Base-by-base conservation (phyloP, 35 echinoderm and acorn worm genomes). In the Heliocidaris erythrogramma region DNA sequence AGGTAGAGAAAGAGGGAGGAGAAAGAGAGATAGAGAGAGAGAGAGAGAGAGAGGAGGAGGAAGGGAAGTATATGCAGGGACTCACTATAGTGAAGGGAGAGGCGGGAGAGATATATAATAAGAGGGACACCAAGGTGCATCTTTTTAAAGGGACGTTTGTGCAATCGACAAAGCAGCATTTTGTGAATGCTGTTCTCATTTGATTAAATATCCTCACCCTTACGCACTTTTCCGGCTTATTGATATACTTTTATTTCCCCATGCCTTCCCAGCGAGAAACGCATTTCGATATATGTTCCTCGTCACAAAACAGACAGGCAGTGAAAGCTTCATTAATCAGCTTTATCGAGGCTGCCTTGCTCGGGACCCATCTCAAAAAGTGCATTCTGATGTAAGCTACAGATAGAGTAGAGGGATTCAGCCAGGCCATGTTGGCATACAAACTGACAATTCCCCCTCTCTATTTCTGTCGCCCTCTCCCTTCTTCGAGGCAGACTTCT, bases 321-420 rank as follows among this genome's bases (percentile, higher is more conserved):
- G 87, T 89, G 87, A 89, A 89, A 89, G 87, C 87, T 89, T 89
- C 87, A 89, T 89, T 89, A 89, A 89, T 89, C 87, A 89, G 87
- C 17, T 89, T 89, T 89, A 89, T 89, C 87, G 31, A 31, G 31
- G 11, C 87, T 89, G 30, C 31, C 32, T 89, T 32, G 87, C 87
- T 12, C 14, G 29, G 87, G 65, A 78, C 65, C 65, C 65, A 78
- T 78, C 65, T 78, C 21, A 21, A 78, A 78, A 78, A 78, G 65
- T 78, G 65, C 65, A 78, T 78, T 78, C 18, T 78, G 65, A 78
- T 78, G 65, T 78, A 78, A 78, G 52, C 52, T 56, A 9, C 11
- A 56, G 85, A 86, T 30, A 86, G 87, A 89, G 87, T 24, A n/a
- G 87, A 35, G 69, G 87, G 65, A 17, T 78, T 78, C 65, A 78